Evolutionary conservation across 2,888 invertebrate genomes (phyloP), one percentile per base, ranked within the genome.

Genomic region (Pachycephus smyrnensis): DNA sequence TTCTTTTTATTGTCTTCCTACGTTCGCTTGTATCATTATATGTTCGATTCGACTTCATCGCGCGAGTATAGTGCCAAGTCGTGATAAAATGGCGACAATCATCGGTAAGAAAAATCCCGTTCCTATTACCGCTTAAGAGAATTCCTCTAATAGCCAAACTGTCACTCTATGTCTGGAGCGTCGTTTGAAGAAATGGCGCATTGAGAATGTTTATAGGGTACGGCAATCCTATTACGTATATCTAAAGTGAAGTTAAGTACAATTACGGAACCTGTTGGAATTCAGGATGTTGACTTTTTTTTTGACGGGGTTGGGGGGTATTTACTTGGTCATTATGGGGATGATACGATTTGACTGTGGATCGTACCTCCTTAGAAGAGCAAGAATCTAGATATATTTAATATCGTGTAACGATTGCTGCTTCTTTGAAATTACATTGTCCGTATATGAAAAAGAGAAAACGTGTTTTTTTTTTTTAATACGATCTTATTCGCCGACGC

Each of bases 101-200:
- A 80, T 82, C 78, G 78, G 69, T 77, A 36, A 31, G 76, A 79
- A 80, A 80, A 76, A 76, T 79, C 33, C 75, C 75, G 73, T 78
- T 80, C 12, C 69, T 40, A 31, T 69, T 36, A 40, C 75, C 40
- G 31, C 31, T 23, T 23, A 40, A 23, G 30, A 75, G 35, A n/a
- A 23, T 36, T 31, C 68, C 77, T 77, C 75, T 33, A 69, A 55
- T 55, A 55, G 55, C 15, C 55, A 55, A 55, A 55, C 55, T 55
- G 55, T 55, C 55, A 55, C 55, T 55, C 23, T 55, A 55, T 15
- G 55, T 55, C 55, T 55, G 55, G 23, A 55, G 55, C 55, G 55
- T 55, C 55, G 55, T 9, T 55, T 55, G 23, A 55, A 55, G 55
- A 55, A 55, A 55, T 23, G 55, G 55, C 55, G 55, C 55, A 55